Evolutionary conservation across 2,797 vertebrate species (phyloP).

Genomic region (Parauchenoglanis punctatus): DNA sequence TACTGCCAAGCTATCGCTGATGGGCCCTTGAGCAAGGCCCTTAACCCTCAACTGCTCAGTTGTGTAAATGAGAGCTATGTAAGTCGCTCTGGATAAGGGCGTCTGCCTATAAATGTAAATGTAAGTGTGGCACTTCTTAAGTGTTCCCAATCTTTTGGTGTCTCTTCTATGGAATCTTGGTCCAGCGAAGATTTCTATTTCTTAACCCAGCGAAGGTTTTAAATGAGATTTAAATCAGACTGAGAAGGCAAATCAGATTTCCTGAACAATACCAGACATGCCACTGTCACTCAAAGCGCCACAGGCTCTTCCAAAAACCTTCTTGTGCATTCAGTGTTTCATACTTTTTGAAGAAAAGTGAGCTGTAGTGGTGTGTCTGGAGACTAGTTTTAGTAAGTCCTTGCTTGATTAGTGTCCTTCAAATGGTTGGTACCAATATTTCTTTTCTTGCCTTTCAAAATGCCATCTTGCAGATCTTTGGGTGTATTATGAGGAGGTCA

Average conservation of each 20-base stretch:
- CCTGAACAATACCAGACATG: not conserved
- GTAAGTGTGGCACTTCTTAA: not conserved
- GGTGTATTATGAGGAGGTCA: not conserved
- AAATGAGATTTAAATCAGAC: not conserved
- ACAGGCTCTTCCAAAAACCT: constrained; percentile 3
- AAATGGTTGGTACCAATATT: not conserved
- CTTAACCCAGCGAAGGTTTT: not conserved
- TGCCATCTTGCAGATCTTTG: not conserved
- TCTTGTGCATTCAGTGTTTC: not conserved
- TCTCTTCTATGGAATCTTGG: not conserved
- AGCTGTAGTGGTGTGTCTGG: not conserved
- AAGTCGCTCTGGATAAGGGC: no score
- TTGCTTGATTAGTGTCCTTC: not conserved
- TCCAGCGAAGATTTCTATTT: not conserved
- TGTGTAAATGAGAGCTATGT: no score
- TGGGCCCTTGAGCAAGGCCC: no score
- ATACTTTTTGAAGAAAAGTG: not conserved
- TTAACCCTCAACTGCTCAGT: no score
- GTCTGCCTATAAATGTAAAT: no score
- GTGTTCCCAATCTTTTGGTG: not conserved
- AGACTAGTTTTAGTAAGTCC: not conserved
- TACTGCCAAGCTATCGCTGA: no score
- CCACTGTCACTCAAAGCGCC: not conserved
- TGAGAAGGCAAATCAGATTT: not conserved
- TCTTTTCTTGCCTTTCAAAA: not conserved